Evolutionary conservation across 2,113 vertebrate species (phyloP), one percentile per base, ranked within the genome.

Genomic region (Drymodes brunneopygia): DNA sequence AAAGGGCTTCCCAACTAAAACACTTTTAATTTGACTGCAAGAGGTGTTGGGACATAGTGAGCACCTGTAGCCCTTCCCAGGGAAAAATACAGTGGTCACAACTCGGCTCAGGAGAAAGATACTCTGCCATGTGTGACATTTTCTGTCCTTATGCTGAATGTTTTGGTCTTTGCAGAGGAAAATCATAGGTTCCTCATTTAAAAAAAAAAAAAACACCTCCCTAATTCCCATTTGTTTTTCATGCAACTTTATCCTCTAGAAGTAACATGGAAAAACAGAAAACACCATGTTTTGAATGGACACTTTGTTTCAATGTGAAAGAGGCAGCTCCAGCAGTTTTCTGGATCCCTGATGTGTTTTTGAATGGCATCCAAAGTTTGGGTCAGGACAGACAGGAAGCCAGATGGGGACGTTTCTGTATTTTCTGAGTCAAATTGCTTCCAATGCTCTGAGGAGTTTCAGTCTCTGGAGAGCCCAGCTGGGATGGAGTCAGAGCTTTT

Each of bases 371-470:
- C 84, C 96, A 95, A 94, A 82, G 33, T 86, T 86, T 91, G 92
- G 90, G 71, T 88, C 58, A 66, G 79, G 87, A 82, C 21, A 95
- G 94, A 96, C 74, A 90, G 96, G 92, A 95, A 96, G 71, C 71
- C 90, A 90, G 93, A 91, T 87, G 87, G 71, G 84, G 87, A 82
- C 56, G 40, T 93, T 87, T 90, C 91, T 92, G 70, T 92, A 24
- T 92, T 92, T 96, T 90, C 74, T 19, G 47, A 80, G 54, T 95
- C 48, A 70, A 62, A 82, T 88, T 93, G 50, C 78, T 92, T 95
- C 90, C 88, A 54, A 51, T 90, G 79, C 84, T 88, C 6, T 69
- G 50, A 94, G 74, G 71, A 77, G 56, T 91, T 94, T 58, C 10
- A 51, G 42, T 62, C 93, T 80, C 93, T 58, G 78, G 93, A 95